phyloP scores from a whole-genome alignment of 2,797 vertebrate species.

The Eulemur coronatus region DNA sequence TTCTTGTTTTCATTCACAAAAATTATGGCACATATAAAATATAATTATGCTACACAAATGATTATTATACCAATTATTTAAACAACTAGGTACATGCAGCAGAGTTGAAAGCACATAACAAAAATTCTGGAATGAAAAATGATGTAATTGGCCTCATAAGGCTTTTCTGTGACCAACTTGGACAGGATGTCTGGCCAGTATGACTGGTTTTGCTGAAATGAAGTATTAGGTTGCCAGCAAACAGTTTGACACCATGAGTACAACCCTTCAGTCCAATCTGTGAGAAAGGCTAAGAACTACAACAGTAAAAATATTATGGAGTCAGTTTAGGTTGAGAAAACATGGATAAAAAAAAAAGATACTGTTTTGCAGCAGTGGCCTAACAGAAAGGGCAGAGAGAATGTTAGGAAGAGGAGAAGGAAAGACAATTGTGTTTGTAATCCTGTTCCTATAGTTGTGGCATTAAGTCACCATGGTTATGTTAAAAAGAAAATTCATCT shows the following conservation, averaged over 20 bases:
- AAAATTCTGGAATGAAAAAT: background rate
- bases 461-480: background rate
- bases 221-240: conserved; percentile 24
- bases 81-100: background rate
- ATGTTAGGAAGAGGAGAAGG: background rate
- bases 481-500: background rate
- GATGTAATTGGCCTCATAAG: background rate
- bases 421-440: conserved; percentile 12
- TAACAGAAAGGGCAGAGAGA: background rate
- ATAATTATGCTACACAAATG: conserved; percentile 1
- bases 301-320: background rate
- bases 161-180: background rate
- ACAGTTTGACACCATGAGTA: background rate
- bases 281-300: background rate
- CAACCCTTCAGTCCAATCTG: background rate
- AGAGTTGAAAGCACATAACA: background rate
- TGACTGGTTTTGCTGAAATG: conserved; percentile 13
- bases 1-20: conserved; percentile 47
- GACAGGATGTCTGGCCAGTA: background rate
- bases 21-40: background rate
- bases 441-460: background rate
- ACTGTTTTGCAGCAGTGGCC: background rate
- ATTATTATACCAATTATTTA: background rate
- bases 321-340: background rate
- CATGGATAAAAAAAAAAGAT: background rate